phyloP scores from a whole-genome alignment of 2,113 vertebrate genomes.

The Notothenia coriiceps region DNA sequence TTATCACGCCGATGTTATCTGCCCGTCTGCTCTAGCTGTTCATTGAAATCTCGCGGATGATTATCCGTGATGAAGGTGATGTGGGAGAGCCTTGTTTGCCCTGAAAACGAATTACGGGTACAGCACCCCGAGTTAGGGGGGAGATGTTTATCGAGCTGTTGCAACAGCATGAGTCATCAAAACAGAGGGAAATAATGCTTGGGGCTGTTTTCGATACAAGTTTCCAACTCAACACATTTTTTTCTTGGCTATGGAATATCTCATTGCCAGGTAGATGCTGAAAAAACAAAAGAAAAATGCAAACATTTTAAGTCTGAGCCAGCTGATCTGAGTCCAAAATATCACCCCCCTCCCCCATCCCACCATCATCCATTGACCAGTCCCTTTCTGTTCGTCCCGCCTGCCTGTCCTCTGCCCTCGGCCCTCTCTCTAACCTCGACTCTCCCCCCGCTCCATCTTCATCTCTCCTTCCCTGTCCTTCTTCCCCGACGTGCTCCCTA shows the following conservation, averaged over 20 bases:
- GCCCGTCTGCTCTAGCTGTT: background rate
- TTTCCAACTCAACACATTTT: slow-evolving; percentile 60
- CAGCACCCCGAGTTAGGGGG: slow-evolving; percentile 19
- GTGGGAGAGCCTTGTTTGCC: slow-evolving; percentile 17
- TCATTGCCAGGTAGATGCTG: slow-evolving; percentile 21
- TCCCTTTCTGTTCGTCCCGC: slow-evolving; percentile 82
- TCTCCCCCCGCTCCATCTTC: slow-evolving; percentile 46
- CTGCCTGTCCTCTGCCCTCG: slow-evolving; percentile 78
- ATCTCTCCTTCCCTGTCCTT: slow-evolving; percentile 32
- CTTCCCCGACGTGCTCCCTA: slow-evolving; percentile 39
- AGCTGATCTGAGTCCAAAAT: slow-evolving; percentile 71
- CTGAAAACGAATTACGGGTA: slow-evolving; percentile 37
- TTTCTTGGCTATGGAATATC: slow-evolving; percentile 50
- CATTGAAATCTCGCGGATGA: slow-evolving; percentile 16
- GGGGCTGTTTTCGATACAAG: slow-evolving; percentile 36
- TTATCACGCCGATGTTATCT: slow-evolving; percentile 10
- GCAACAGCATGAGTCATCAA: slow-evolving; percentile 61
- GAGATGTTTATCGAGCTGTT: slow-evolving; percentile 46
- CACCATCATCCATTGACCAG: slow-evolving; percentile 81
- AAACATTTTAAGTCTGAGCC: slow-evolving; percentile 53
- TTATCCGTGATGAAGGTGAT: slow-evolving; percentile 35
- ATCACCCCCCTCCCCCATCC: slow-evolving; percentile 73
- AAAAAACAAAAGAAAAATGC: slow-evolving; percentile 20
- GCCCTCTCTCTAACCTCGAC: slow-evolving; percentile 77
- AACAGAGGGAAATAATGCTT: slow-evolving; percentile 49